Evolutionary conservation across 1,140 invertebrate genomes (phyloP), one percentile per base, ranked within the genome.

Genomic region (Trachelipus rathkii): DNA sequence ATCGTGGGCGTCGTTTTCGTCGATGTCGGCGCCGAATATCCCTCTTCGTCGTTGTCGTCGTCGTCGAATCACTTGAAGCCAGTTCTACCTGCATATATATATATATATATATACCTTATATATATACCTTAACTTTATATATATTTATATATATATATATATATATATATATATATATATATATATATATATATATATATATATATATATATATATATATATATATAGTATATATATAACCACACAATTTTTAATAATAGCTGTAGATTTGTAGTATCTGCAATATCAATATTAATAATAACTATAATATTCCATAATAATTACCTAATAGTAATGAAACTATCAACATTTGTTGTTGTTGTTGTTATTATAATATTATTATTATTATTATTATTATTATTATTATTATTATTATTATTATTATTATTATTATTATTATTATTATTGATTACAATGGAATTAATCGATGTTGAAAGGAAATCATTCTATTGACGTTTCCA

Each of bases 121-220:
- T n/a, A n/a, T n/a, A n/a, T n/a, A n/a, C n/a, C n/a, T n/a, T n/a
- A n/a, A n/a, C n/a, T n/a, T n/a, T n/a, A 71, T 71, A 71, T 71
- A 71, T 71, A 71, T 71, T 24, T 33, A 71, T 71, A 71, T 71
- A 71, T 71, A 71, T 24, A 71, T 71, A 71, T 71, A 33, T 71
- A 71, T 71, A 71, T 71, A 71, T 71, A 71, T 71, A 71, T 71
- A 33, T 71, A 71, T 71, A 71, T 71, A 71, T 71, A 71, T 71
- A 71, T 71, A 71, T 71, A 71, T 71, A 71, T 71, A 71, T 71
- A 71, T 71, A 71, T 71, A 71, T 71, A 71, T 71, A 24, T 71
- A 33, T 71, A 44, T 71, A 44, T 71, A 44, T 71, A 44, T 71
- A 13, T 71, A 44, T 71, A 24, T 23, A 10, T 23, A 33, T 23